phyloP scores from a whole-genome alignment of 1,140 invertebrate species.

The Calliopsis andreniformis region DNA sequence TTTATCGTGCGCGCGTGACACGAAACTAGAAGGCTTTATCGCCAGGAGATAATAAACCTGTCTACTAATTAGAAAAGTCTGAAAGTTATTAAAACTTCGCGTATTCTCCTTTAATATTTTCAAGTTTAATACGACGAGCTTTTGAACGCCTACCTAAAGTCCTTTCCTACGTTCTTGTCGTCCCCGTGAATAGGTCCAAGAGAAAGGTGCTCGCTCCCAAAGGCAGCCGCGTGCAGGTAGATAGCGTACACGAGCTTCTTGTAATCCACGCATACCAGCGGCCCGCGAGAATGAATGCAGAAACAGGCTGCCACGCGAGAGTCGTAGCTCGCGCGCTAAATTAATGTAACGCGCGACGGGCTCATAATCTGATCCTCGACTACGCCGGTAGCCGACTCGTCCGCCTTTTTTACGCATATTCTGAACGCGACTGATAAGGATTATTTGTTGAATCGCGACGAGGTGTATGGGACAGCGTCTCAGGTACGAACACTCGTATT shows the following conservation, averaged over 20 bases:
- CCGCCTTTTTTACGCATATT: conserved; percentile 35
- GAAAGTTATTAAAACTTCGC: neutral
- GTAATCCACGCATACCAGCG: conserved; percentile 36
- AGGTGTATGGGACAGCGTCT: neutral
- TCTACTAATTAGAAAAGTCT: neutral
- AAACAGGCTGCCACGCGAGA: conserved; percentile 1
- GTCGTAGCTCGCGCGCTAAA: conserved; percentile 26
- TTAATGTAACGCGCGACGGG: conserved; percentile 50
- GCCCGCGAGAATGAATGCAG: conserved; percentile 19
- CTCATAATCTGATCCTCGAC: conserved; percentile 53
- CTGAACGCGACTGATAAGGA: conserved; percentile 50
- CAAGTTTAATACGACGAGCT: too few relatives aligned
- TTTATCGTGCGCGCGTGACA: conserved; percentile 27
- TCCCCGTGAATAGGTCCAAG: too few relatives aligned
- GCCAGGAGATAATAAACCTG: conserved; percentile 1
- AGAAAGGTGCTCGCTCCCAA: conserved; percentile 16
- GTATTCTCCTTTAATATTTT: too few relatives aligned
- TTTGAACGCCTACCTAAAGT: too few relatives aligned
- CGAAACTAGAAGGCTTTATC: conserved; percentile 26
- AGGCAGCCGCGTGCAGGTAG: conserved; percentile 22
- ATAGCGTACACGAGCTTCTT: conserved; percentile 25
- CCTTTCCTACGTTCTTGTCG: too few relatives aligned
- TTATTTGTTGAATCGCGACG: conserved; percentile 59
- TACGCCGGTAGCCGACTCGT: conserved; percentile 31
- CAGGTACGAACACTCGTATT: conserved; percentile 4